phyloP scores from a whole-genome alignment of 64 coral and sea anemone species.

The Pachyseris speciosa region DNA sequence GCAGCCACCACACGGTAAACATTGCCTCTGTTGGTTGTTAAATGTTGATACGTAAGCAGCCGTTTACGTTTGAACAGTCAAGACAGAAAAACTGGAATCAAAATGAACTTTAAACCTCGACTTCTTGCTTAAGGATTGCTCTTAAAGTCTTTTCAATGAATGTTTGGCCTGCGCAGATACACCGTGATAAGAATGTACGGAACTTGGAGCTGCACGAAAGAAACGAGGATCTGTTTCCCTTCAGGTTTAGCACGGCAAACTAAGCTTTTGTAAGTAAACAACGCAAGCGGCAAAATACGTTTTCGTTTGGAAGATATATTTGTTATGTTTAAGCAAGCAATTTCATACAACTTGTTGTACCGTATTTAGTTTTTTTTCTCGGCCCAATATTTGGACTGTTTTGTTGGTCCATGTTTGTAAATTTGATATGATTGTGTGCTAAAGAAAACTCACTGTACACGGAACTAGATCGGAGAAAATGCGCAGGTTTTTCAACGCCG shows the following conservation, averaged over 20 bases:
- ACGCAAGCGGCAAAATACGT: background rate
- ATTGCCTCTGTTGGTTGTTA: conserved; percentile 2
- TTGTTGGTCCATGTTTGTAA: conserved; percentile 32
- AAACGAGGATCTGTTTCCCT: background rate
- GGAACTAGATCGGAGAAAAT: background rate
- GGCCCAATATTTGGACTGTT: conserved; percentile 46
- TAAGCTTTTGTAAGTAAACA: background rate
- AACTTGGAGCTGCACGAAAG: background rate
- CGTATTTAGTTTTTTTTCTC: conserved; percentile 33
- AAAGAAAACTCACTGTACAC: conserved; percentile 23
- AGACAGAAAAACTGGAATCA: background rate
- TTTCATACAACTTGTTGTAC: conserved; percentile 25
- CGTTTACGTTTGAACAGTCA: conserved; percentile 24
- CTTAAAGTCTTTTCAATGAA: background rate
- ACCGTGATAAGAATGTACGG: background rate
- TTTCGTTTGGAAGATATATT: conserved; percentile 5
- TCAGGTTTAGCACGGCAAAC: background rate
- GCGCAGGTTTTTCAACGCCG: background rate
- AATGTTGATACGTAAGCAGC: conserved; percentile 10
- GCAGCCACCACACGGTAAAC: conserved; percentile 2
- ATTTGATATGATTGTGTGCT: conserved; percentile 35
- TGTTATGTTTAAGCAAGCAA: conserved; percentile 44
- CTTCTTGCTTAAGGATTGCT: background rate
- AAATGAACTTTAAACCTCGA: conserved; percentile 38
- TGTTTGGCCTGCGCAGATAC: background rate